Evolutionary conservation across 2,113 vertebrate species (phyloP), one percentile per base, ranked within the genome.

Genomic region (Oxygymnocypris stewartii): DNA sequence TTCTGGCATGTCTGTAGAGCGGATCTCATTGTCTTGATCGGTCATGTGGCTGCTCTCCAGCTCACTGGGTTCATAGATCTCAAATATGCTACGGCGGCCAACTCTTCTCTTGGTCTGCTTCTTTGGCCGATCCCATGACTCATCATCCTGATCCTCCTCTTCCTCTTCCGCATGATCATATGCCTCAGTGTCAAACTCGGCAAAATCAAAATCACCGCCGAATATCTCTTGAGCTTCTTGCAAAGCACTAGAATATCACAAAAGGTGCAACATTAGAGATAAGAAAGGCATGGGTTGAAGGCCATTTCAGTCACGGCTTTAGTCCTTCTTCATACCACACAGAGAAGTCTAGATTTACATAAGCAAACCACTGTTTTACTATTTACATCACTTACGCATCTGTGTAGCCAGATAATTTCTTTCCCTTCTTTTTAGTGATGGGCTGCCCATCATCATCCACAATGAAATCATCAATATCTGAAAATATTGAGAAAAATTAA

Each of bases 191-290:
- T 99, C 98, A 91, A 99, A 99, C 88, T 99, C 98, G 0, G 97
- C 96, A 57, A 98, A 99, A 93, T 99, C 97, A 23, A 99, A 99
- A 91, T 99, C 98, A 4, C 99, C 98, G 0, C 98, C 98, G 4
- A 99, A 99, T 85, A 99, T 99, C 88, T 99, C 98, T 92, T 99
- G 98, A 77, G 98, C 98, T 91, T 99, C 98, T 73, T 99, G 98
- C 77, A 99, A 94, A 81, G 98, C 98, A 63, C 98, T 99, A 91
- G n/a, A 37, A 28, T 74, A 1, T 12, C 6, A 80, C 1, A 80
- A 40, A 14, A 7, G 44, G 14, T 20, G 25, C 23, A 77, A 42
- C 37, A 18, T 8, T 6, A 74, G 13, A 4, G 6, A 28, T 54
- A 28, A 31, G 28, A 31, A 7, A 12, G 7, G 18, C n/a, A 77